Evolutionary conservation across 1,140 invertebrate species (phyloP).

Genomic region (Drosophila ironensis): DNA sequence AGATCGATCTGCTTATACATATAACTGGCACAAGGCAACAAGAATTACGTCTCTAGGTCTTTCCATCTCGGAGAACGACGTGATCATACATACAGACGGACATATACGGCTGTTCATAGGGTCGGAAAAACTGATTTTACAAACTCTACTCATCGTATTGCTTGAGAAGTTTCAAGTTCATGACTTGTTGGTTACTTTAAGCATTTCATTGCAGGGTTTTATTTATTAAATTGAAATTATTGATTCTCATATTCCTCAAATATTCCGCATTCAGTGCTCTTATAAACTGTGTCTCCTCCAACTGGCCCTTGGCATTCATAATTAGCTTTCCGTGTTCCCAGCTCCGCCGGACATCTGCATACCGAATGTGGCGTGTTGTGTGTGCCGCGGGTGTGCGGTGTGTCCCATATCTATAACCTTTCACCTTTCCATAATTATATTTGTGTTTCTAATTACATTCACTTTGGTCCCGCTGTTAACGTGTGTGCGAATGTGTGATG

Average conservation of each 20-base stretch:
- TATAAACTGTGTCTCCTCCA: slow-evolving; percentile 36
- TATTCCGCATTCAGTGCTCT: slow-evolving; percentile 34
- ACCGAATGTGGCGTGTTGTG: slow-evolving; percentile 5
- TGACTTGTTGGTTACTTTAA: too few relatives aligned
- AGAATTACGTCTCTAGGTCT: too few relatives aligned
- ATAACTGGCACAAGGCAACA: too few relatives aligned
- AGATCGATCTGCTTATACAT: too few relatives aligned
- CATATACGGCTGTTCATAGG: too few relatives aligned
- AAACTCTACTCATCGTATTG: too few relatives aligned
- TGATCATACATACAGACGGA: too few relatives aligned
- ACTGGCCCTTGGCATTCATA: slow-evolving; percentile 41
- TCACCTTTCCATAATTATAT: slow-evolving; percentile 64
- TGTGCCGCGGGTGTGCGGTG: neutral
- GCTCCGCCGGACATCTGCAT: slow-evolving; percentile 33
- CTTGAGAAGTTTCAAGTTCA: too few relatives aligned
- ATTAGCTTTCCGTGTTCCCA: slow-evolving; percentile 41
- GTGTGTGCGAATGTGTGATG: neutral
- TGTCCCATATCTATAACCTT: slow-evolving; percentile 24
- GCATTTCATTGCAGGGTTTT: neutral
- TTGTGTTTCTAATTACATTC: slow-evolving; percentile 75
- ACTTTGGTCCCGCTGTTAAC: slow-evolving; percentile 17
- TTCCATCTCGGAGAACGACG: too few relatives aligned
- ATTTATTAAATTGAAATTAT: slow-evolving; percentile 50
- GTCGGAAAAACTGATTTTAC: too few relatives aligned
- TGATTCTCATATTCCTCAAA: slow-evolving; percentile 38